phyloP scores from a whole-genome alignment of 1,140 invertebrate genomes.

The Papilio glaucus region DNA sequence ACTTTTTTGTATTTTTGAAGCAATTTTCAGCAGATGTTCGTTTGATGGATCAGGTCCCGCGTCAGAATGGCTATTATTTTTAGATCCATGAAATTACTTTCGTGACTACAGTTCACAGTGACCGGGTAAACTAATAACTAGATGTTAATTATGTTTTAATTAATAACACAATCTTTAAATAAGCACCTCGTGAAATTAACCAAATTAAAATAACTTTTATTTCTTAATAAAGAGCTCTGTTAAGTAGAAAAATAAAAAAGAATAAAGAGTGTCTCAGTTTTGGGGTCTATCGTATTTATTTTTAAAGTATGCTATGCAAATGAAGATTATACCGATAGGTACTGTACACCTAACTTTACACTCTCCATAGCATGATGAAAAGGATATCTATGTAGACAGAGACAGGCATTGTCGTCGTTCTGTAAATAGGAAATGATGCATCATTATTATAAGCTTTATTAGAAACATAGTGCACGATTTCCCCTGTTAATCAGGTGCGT shows the following conservation, averaged over 20 bases:
- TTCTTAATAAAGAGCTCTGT: background rate
- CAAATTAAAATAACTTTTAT: background rate
- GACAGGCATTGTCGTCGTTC: too few species aligned
- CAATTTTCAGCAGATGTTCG: constrained; percentile 81
- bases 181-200: background rate
- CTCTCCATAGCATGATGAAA: too few species aligned
- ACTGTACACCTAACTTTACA: too few species aligned
- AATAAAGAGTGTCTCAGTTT: too few species aligned
- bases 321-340: too few species aligned
- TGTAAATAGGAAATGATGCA: too few species aligned
- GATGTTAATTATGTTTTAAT: constrained; percentile 19
- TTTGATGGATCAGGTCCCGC: constrained; percentile 71
- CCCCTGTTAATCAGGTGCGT: too few species aligned
- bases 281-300: too few species aligned
- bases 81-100: constrained; percentile 75
- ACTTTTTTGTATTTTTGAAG: constrained; percentile 77
- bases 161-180: background rate
- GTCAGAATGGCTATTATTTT: constrained; percentile 61
- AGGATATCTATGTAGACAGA: too few species aligned
- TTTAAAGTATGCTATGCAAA: too few species aligned
- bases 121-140: constrained; percentile 8
- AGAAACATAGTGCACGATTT: too few species aligned
- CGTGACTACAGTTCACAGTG: constrained; percentile 40
- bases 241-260: too few species aligned
- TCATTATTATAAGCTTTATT: background rate